Evolutionary conservation across 2,113 vertebrate species (phyloP), one percentile per base, ranked within the genome.

Genomic region (Hippocampus zosterae): DNA sequence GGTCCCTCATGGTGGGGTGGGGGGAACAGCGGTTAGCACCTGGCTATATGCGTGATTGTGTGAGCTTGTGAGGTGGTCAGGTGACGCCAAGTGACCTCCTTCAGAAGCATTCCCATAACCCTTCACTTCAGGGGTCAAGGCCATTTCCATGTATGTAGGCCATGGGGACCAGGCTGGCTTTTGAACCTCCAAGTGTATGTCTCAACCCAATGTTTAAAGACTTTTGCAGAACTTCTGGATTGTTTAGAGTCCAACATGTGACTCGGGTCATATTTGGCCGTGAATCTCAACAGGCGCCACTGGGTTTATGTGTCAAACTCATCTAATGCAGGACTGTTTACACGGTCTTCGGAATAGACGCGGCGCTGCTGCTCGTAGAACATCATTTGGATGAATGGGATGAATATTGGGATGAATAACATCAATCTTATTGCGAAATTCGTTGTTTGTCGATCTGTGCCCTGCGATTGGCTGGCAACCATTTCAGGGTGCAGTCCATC

Each of bases 1-100:
- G 82, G 84, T 61, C 79, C 67, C 27, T 72, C 52, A 77, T 60
- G 12, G 63, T 50, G 66, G 33, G 53, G 53, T 1, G 33, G 33
- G 33, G 42, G 2, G 13, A 67, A 67, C 46, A 7, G 63, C 18
- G 33, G n/a, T 52, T 72, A 44, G 57, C 75, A 80, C 75, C 80
- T 70, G 68, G 68, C 23, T 11, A 3, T 25, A 16, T 55, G 56
- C 72, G 29, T 61, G 19, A 9, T 62, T 50, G n/a, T 64, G 52
- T 56, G 29, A 62, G 60, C 33, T 62, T 64, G 52, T 56, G 29
- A 62, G 60, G 60, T 62, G 33, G 60, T 62, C 60, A 62, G 60
- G 19, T 10, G 7, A 11, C 60, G 2, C 33, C 10, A 40, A 62
- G 40, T 4, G 40, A 37, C 33, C 33, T 10, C 40, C 33, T 21